phyloP scores from a whole-genome alignment of 1,140 invertebrate genomes.

The Yoshiicerus persimilis region DNA sequence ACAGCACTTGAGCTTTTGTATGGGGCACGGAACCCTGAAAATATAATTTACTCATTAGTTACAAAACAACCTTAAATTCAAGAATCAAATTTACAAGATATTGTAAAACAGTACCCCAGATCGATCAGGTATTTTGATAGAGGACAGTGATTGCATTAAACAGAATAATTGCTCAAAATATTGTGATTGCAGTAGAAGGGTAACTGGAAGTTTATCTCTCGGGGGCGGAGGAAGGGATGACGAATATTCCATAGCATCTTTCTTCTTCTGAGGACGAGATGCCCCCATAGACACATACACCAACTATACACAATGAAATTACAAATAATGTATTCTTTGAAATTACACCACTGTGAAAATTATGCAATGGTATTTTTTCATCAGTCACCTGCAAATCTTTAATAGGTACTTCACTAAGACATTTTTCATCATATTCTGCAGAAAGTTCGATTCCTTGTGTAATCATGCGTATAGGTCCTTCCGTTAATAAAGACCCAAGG shows the following conservation, averaged over 20 bases:
- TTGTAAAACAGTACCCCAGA: too few relatives aligned
- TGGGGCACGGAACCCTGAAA: constrained; percentile 74
- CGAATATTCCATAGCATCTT: constrained; percentile 70
- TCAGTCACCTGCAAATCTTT: constrained; percentile 73
- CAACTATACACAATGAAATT: constrained; percentile 73
- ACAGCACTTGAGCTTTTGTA: constrained; percentile 86
- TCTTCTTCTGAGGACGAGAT: constrained; percentile 65
- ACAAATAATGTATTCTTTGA: constrained; percentile 50
- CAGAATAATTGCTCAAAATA: constrained; percentile 89
- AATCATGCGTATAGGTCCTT: constrained; percentile 86
- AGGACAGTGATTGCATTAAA: constrained; percentile 83
- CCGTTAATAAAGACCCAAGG: constrained; percentile 67
- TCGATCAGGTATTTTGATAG: constrained; percentile 73
- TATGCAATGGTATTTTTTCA: background rate
- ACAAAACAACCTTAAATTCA: background rate
- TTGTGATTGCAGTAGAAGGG: constrained; percentile 76
- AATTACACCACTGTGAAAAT: background rate
- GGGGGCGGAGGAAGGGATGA: constrained; percentile 76
- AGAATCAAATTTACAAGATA: constrained; percentile 45
- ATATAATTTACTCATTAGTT: background rate
- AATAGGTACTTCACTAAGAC: constrained; percentile 82
- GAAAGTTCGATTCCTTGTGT: constrained; percentile 90
- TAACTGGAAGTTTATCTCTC: constrained; percentile 77
- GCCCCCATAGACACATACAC: constrained; percentile 87
- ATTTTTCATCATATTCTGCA: constrained; percentile 90